Evolutionary conservation across 2,113 vertebrate genomes (phyloP), one percentile per base, ranked within the genome.

Genomic region (Origma solitaria): DNA sequence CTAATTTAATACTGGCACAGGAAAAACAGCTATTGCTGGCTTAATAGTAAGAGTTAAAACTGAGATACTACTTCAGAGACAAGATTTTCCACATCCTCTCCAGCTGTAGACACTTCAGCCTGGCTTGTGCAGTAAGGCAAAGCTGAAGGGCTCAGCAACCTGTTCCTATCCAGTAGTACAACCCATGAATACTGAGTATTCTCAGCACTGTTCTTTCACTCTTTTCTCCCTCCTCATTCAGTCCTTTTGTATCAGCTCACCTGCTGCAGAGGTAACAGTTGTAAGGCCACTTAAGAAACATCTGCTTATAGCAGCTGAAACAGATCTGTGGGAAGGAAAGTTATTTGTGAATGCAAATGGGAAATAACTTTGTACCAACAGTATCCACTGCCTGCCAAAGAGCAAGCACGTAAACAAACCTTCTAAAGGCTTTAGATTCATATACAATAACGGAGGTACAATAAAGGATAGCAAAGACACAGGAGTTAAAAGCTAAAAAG

Each of bases 181-280:
- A 51, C 28, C 2, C 6, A 60, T 60, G 47, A 90, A 68, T 54
- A 42, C 27, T 28, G 23, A 75, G 14, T 50, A 69, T 60, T 78
- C 45, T 56, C 56, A 78, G 47, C 11, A 35, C 49, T 92, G 62
- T 85, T 93, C 45, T 85, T 87, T 84, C 40, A 44, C 12, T 40
- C 51, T 77, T 89, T 77, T 51, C 47, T 68, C 60, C 78, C n/a
- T 72, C 66, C 31, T 80, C 51, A 49, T 78, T 86, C 56, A 65
- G 18, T 42, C 17, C 44, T 81, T 92, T 95, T 70, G 30, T 80
- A 82, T 33, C 70, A 93, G 45, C 95, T 97, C 97, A 98, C 97
- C 97, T 97, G 92, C 96, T 96, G 93, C 97, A 98, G 61, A 98
- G 95, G 94, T 97, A 96, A 87, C 97, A 98, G 75, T 69, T 88